A percentile compares a stretch with the other conserved stretches of the same genome.
Evolutionary conservation across 92 coral and sea anemone species (phyloP).

Genomic region (Virgularia gustaviana): DNA sequence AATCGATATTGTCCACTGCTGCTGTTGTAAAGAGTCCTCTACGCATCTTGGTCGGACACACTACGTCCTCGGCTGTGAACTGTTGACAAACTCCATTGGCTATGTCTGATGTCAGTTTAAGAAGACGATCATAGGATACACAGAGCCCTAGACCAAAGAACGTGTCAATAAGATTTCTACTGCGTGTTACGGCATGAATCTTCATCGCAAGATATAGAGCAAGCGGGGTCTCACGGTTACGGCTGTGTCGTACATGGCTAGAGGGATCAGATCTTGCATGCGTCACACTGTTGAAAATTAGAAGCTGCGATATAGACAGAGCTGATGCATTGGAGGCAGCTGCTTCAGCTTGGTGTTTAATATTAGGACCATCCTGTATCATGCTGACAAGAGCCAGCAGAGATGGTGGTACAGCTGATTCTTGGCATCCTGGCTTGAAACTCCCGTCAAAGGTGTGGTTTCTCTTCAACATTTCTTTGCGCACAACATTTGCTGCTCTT

Average conservation of each 20-base stretch:
- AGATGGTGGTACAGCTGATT: neutral
- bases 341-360: neutral
- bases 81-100: constrained; percentile 28
- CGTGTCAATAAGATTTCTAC: constrained; percentile 9
- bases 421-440: neutral
- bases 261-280: neutral
- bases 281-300: constrained; percentile 3
- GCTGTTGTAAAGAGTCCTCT: constrained; percentile 30
- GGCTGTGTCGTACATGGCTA: neutral
- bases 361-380: constrained; percentile 8
- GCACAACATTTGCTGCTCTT: neutral
- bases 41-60: constrained; percentile 9
- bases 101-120: constrained; percentile 17
- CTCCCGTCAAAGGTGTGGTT: neutral
- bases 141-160: constrained; percentile 2
- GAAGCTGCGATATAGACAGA: constrained; percentile 9
- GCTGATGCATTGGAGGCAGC: neutral
- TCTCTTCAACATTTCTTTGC: constrained; percentile 9
- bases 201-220: constrained; percentile 13
- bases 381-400: constrained; percentile 18
- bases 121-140: constrained; percentile 29
- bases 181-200: constrained; percentile 5
- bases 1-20: constrained; percentile 43
- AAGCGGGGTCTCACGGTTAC: neutral
- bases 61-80: constrained; percentile 13